Evolutionary conservation across 2,888 invertebrate species (phyloP).

Genomic region (Melanargia galathea): DNA sequence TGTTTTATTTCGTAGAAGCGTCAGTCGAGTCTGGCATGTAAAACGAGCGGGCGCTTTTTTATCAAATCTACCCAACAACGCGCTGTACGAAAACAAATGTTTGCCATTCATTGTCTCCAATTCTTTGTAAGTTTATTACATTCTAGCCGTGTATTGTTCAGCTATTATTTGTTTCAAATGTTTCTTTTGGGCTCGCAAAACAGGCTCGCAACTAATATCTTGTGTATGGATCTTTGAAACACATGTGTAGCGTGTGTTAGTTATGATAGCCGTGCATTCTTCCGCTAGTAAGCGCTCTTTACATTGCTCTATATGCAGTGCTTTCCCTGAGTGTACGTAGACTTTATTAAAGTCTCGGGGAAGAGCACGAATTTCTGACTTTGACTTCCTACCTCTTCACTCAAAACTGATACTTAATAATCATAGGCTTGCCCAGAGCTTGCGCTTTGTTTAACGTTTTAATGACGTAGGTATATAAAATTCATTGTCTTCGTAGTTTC

Average conservation of each 20-base stretch:
- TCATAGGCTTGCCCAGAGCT: too few species aligned
- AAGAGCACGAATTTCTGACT: too few species aligned
- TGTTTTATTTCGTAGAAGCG: conserved; percentile 68
- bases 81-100: conserved; percentile 45
- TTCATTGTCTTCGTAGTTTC: too few species aligned
- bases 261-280: too few species aligned
- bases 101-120: conserved; percentile 46
- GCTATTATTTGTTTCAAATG: conserved; percentile 38
- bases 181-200: conserved; percentile 37
- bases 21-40: conserved; percentile 60
- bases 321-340: too few species aligned
- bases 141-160: conserved; percentile 38
- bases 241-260: conserved; percentile 16
- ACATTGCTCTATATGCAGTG: too few species aligned
- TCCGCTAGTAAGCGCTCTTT: too few species aligned
- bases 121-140: conserved; percentile 44
- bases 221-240: conserved; percentile 12
- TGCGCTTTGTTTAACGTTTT: too few species aligned
- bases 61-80: conserved; percentile 37
- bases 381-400: too few species aligned
- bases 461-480: too few species aligned
- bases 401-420: too few species aligned
- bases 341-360: too few species aligned
- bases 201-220: conserved; percentile 23
- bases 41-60: conserved; percentile 53